These are phyloP conservation scores for Harpagoxenus sublaevis DNA, from an alignment of 2,888 invertebrate genomes.

Conservation along the genomic window DNA sequence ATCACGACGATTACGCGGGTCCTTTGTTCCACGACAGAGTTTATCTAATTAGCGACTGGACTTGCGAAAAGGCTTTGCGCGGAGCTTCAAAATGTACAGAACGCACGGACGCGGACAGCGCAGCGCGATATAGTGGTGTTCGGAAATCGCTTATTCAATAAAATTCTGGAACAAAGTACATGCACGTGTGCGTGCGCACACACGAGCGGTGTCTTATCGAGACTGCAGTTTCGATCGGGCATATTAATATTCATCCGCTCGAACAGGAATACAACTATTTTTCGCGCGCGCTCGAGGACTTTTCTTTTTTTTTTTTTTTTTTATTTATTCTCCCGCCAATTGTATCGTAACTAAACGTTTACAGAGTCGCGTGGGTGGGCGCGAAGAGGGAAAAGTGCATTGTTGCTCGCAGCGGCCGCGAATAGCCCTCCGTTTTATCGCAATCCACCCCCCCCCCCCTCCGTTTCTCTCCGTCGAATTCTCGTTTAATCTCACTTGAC, in stretches of 20 bases:
- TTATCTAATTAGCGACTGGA: conserved; percentile 26
- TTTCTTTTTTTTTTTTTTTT: neutral
- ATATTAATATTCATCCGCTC: conserved; percentile 27
- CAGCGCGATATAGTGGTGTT: neutral
- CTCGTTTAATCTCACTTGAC: conserved; percentile 72
- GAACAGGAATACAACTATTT: conserved; percentile 13
- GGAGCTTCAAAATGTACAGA: neutral
- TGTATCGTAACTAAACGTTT: conserved; percentile 62
- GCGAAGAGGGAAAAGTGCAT: conserved; percentile 63
- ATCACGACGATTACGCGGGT: conserved; percentile 11
- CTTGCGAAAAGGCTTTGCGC: neutral
- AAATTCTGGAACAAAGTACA: neutral
- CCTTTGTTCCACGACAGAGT: neutral
- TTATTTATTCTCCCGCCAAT: conserved; percentile 41
- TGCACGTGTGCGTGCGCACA: neutral
- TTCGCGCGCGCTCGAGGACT: neutral
- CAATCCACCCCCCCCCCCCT: conserved; percentile 12
- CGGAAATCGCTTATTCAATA: neutral
- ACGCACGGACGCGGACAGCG: too few relatives aligned
- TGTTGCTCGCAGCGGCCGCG: conserved; percentile 62
- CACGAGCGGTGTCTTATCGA: conserved; percentile 2
- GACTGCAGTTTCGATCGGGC: neutral
- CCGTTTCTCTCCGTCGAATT: conserved; percentile 55
- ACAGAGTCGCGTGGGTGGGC: conserved; percentile 32
- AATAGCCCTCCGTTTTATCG: conserved; percentile 56